Evolutionary conservation across 2,888 invertebrate genomes (phyloP).

Genomic region (Plebejus melissa): DNA sequence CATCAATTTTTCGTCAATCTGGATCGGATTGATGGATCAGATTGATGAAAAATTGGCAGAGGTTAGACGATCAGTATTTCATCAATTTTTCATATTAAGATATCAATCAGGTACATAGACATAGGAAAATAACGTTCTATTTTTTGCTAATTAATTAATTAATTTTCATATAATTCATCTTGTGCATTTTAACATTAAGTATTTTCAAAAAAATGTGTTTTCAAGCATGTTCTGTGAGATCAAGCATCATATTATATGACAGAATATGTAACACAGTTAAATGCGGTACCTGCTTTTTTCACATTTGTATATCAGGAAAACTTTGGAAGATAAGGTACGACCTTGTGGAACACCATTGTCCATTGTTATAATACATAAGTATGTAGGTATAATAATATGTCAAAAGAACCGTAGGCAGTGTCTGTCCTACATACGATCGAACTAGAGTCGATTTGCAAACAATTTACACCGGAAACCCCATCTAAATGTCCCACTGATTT

Average conservation of each 20-base stretch:
- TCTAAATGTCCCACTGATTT: background rate
- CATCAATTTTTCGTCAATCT: too few species aligned
- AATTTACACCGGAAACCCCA: background rate
- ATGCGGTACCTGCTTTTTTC: background rate
- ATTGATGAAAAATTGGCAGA: too few species aligned
- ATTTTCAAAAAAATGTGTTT: background rate
- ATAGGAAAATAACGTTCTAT: too few species aligned
- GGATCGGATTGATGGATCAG: too few species aligned
- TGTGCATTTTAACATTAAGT: background rate
- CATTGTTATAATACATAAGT: background rate
- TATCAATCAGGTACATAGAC: background rate
- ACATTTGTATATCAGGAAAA: conserved; percentile 13
- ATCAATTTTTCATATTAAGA: too few species aligned
- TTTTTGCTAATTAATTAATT: too few species aligned
- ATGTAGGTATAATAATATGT: background rate
- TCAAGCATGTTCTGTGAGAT: background rate
- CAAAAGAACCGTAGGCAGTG: background rate
- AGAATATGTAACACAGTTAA: too few species aligned
- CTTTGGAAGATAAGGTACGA: background rate
- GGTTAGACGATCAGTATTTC: too few species aligned
- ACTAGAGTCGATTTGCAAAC: background rate
- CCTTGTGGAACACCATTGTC: conserved; percentile 8
- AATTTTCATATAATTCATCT: background rate
- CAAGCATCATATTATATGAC: background rate
- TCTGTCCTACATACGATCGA: background rate